Evolutionary conservation across 2,888 invertebrate genomes (phyloP).

Genomic region (Bugulina stolonifera): DNA sequence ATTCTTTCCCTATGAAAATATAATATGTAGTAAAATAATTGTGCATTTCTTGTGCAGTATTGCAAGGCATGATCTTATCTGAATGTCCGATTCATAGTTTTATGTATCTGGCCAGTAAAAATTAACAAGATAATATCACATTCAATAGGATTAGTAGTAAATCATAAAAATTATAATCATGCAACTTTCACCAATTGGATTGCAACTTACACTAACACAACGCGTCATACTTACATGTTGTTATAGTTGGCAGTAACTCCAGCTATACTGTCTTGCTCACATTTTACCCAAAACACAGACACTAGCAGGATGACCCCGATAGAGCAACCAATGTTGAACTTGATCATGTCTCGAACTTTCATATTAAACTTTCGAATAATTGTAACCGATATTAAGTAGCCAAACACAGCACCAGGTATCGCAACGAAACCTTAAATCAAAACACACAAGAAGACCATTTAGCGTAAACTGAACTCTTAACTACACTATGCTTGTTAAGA

Average conservation of each 20-base stretch:
- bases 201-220: too few relatives aligned
- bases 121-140: neutral
- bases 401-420: slow-evolving; percentile 45
- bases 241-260: neutral
- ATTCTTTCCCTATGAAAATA: neutral
- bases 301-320: neutral
- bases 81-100: too few relatives aligned
- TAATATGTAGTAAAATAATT: too few relatives aligned
- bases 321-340: slow-evolving; percentile 33
- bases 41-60: too few relatives aligned
- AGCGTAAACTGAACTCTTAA: too few relatives aligned
- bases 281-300: slow-evolving; percentile 17
- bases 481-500: too few relatives aligned
- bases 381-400: slow-evolving; percentile 43
- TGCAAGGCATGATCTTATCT: too few relatives aligned
- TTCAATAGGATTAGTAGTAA: too few relatives aligned
- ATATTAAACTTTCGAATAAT: slow-evolving; percentile 40
- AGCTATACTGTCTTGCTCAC: neutral
- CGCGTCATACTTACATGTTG: neutral
- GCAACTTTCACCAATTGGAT: too few relatives aligned
- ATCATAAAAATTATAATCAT: too few relatives aligned
- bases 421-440: slow-evolving; percentile 37
- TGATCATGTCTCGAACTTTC: slow-evolving; percentile 39
- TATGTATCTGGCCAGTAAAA: too few relatives aligned
- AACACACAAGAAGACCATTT: neutral